Base-by-base conservation (phyloP, 2,888 invertebrate species). In the Ceriagrion tenellum region DNA sequence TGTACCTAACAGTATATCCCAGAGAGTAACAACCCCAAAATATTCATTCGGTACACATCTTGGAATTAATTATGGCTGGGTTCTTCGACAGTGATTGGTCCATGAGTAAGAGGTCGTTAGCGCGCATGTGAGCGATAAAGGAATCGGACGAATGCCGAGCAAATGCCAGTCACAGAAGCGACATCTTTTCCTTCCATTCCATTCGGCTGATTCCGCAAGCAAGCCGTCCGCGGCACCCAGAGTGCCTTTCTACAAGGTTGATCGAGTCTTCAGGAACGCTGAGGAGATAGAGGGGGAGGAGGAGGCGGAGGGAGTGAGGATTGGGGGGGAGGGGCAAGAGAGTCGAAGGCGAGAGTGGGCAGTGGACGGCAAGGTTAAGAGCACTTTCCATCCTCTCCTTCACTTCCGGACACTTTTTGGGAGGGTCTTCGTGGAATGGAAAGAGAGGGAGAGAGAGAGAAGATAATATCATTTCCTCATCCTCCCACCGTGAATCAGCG, bases 201-300 rank as follows among this genome's bases (percentile, higher is more conserved):
- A 23, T 40, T 91, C 23, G n/a, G 23, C 47, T 40, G 88, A 40
- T 35, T 69, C 63, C 47, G 40, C 93, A 93, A 69, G 47, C 69
- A 40, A 55, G 26, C 47, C 26, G 93, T 69, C 91, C 91, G 16
- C 63, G 59, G 23, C 69, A 10, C 63, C 40, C 40, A 26, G 47
- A 93, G 93, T 40, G 93, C 69, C 69, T 93, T n/a, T 93, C 55
- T 35, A 74, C 93, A 93, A 93, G 93, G 93, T 93, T 93, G 93
- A 47, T 74, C 69, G 69, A 74, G 20, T 8, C n/a, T 59, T 26
- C 69, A 47, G 69, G 69, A 69, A 69, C 69, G 69, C 69, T 3
- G 40, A 35, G 40, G 63, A 91, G 63, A 47, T 47, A 47, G 30
- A 47, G 30, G n/a, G 56, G n/a, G 56, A 26, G 35, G 35, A 20